Evolutionary conservation across 2,888 invertebrate genomes (phyloP).

Genomic region (Agrotis exclamationis): DNA sequence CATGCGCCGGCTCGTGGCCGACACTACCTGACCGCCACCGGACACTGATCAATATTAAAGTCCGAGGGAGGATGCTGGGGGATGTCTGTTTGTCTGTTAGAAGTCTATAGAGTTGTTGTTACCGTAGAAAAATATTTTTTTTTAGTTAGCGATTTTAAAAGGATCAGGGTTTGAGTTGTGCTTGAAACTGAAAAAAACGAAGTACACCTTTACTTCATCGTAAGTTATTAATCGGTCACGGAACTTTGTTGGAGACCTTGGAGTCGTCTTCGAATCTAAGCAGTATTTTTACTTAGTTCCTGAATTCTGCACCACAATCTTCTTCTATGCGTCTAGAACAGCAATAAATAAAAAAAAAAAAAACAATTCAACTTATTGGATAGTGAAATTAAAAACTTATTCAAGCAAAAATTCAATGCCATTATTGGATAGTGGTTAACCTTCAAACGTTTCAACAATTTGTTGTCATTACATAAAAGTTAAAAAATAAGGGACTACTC

Average conservation of each 20-base stretch:
- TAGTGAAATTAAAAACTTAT: too few species aligned
- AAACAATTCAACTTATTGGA: too few species aligned
- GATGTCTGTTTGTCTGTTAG: conserved; percentile 89
- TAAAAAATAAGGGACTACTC: background rate
- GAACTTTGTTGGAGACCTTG: background rate
- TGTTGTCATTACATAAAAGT: background rate
- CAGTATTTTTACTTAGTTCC: background rate
- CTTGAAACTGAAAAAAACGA: too few species aligned
- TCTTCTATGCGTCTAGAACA: background rate
- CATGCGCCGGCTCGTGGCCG: conserved; percentile 86
- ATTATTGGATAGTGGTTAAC: background rate
- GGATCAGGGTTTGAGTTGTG: too few species aligned
- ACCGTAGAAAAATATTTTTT: conserved; percentile 47
- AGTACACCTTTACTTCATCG: too few species aligned
- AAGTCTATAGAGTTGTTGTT: conserved; percentile 78
- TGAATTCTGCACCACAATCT: background rate
- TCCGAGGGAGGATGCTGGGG: conserved; percentile 90
- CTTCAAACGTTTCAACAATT: background rate
- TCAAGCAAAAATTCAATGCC: too few species aligned
- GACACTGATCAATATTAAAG: conserved; percentile 92
- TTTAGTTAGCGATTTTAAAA: background rate
- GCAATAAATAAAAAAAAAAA: background rate
- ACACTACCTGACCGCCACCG: conserved; percentile 91
- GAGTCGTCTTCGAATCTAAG: background rate
- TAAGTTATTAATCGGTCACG: background rate